These are phyloP conservation scores for Percopsis omiscomaycus DNA, from an alignment of 2,797 vertebrate genomes.

Conservation along the genomic window DNA sequence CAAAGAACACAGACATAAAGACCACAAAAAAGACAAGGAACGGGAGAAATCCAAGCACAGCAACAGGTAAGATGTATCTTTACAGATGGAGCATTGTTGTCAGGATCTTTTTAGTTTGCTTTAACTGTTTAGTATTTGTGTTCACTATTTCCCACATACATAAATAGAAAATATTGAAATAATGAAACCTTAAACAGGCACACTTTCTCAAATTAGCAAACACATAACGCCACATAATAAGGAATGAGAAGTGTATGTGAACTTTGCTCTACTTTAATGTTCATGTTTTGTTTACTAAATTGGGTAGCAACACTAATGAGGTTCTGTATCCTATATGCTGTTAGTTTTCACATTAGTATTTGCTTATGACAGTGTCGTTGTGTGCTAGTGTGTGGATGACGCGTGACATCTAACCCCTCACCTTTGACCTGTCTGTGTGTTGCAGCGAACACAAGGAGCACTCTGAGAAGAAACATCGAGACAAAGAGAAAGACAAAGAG, in stretches of 20 bases:
- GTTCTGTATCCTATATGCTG: neutral
- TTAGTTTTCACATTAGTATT: neutral
- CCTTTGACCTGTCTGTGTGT: slow-evolving; percentile 46
- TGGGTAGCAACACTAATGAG: slow-evolving; percentile 14
- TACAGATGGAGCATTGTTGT: neutral
- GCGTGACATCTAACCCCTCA: slow-evolving; percentile 42
- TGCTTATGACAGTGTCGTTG: neutral
- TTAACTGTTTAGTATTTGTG: neutral
- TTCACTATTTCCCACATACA: neutral
- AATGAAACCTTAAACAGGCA: slow-evolving; percentile 7
- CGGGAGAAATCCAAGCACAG: slow-evolving; percentile 89
- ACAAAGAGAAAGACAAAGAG: slow-evolving; percentile 89
- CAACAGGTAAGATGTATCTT: slow-evolving; percentile 81
- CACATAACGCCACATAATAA: slow-evolving; percentile 2
- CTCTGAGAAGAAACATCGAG: slow-evolving; percentile 94
- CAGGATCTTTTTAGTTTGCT: neutral
- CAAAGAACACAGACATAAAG: slow-evolving; percentile 93
- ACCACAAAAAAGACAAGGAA: slow-evolving; percentile 95
- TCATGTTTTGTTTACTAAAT: slow-evolving; percentile 17
- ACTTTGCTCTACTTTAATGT: slow-evolving; percentile 3
- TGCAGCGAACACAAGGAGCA: slow-evolving; percentile 91
- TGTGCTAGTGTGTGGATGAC: slow-evolving; percentile 9
- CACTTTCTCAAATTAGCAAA: slow-evolving; percentile 15
- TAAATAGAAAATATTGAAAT: neutral
- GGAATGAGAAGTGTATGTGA: slow-evolving; percentile 31